Evolutionary conservation across 1,140 invertebrate genomes (phyloP).

Genomic region (Dermatophagoides farinae): DNA sequence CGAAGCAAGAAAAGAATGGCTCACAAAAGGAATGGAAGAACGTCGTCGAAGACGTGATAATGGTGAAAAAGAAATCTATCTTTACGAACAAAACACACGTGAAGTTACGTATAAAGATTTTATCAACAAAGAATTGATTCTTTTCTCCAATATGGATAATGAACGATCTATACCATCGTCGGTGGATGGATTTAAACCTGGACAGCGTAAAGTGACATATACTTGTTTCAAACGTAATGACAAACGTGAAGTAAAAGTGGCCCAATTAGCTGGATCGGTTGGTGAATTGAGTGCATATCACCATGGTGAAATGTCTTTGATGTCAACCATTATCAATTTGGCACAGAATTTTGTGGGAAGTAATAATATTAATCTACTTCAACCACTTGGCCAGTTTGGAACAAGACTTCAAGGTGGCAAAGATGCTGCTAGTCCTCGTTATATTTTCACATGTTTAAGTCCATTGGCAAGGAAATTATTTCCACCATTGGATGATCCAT

Average conservation of each 20-base stretch:
- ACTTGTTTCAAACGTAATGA: conserved; percentile 93
- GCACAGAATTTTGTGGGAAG: conserved; percentile 97
- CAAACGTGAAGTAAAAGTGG: conserved; percentile 90
- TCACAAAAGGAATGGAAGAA: conserved; percentile 90
- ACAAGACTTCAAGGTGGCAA: conserved; percentile 38
- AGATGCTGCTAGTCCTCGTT: conserved; percentile 89
- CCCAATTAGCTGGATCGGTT: conserved; percentile 89
- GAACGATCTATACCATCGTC: conserved; percentile 82
- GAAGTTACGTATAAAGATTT: conserved; percentile 75
- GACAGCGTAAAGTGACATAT: conserved; percentile 81
- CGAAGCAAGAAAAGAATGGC: conserved; percentile 89
- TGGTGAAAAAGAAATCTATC: conserved; percentile 63
- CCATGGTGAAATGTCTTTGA: conserved; percentile 86
- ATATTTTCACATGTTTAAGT: conserved; percentile 81
- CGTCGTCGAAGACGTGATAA: conserved; percentile 68
- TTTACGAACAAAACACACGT: conserved; percentile 80
- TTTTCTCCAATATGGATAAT: conserved; percentile 94
- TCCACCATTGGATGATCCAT: conserved; percentile 64
- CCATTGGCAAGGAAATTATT: conserved; percentile 66
- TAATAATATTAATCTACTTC: conserved; percentile 90
- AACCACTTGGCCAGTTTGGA: conserved; percentile 93
- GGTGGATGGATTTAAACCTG: conserved; percentile 93
- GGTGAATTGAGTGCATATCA: conserved; percentile 95
- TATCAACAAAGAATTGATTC: conserved; percentile 85
- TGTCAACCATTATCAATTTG: conserved; percentile 87